Percentiles rank a stretch among this genome's conserved stretches.
Conservation (phyloP, 1,140 invertebrate species). For the Aradophagus sp. region DNA sequence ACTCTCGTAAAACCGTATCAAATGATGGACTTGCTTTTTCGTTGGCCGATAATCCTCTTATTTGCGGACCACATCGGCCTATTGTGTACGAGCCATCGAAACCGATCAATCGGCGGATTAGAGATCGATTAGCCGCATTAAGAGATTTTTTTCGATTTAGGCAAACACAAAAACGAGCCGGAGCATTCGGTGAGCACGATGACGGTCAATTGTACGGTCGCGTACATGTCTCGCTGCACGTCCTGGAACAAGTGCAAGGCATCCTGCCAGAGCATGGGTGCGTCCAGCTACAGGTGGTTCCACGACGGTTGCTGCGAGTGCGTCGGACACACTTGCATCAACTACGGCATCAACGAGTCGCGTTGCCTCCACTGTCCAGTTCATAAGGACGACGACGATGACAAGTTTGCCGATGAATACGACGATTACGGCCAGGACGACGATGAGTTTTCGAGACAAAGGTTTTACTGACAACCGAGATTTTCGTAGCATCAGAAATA, state of each 20-base stretch:
- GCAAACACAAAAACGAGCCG: slow-evolving; percentile 30
- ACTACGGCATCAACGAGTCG: slow-evolving; percentile 91
- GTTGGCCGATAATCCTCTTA: slow-evolving; percentile 4
- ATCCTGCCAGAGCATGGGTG: slow-evolving; percentile 84
- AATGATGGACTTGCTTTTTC: background rate
- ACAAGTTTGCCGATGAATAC: slow-evolving; percentile 39
- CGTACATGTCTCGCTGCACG: slow-evolving; percentile 90
- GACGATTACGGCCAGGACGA: slow-evolving; percentile 62
- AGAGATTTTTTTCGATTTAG: slow-evolving; percentile 40
- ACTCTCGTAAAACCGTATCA: too few species aligned
- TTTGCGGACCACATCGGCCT: background rate
- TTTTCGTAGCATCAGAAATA: too few species aligned
- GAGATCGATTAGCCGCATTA: slow-evolving; percentile 26
- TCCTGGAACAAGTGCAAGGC: slow-evolving; percentile 88
- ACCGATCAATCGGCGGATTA: background rate
- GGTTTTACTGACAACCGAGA: slow-evolving; percentile 25
- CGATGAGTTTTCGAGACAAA: slow-evolving; percentile 42
- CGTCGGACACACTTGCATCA: slow-evolving; percentile 88
- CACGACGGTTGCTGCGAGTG: slow-evolving; percentile 95
- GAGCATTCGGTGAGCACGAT: slow-evolving; percentile 69
- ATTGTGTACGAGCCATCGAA: slow-evolving; percentile 7
- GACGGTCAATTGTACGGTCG: slow-evolving; percentile 90
- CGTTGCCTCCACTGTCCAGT: slow-evolving; percentile 70
- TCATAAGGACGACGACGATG: slow-evolving; percentile 32
- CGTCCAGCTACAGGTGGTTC: slow-evolving; percentile 87